Evolutionary conservation across 2,113 vertebrate species (phyloP).

Genomic region (Cheirogaleus medius): DNA sequence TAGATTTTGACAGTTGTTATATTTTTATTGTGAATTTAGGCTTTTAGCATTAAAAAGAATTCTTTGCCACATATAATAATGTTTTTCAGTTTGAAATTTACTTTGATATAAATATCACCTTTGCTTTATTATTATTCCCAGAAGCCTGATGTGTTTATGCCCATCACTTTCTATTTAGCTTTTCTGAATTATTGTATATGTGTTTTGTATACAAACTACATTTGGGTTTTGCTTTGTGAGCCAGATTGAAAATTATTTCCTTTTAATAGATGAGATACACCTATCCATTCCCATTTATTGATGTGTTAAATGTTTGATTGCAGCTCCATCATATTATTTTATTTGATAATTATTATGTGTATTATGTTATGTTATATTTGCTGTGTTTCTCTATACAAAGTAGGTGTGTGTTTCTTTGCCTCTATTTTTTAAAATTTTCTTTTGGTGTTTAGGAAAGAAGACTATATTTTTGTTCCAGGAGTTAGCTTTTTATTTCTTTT

Average conservation of each 20-base stretch:
- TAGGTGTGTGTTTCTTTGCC: neutral
- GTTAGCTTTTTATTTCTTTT: neutral
- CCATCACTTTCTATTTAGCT: neutral
- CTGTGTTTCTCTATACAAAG: neutral
- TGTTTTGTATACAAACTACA: neutral
- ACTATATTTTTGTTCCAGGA: neutral
- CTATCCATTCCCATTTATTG: neutral
- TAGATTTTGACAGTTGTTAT: neutral
- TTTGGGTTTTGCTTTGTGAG: neutral
- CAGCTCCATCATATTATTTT: neutral
- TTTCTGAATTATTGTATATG: neutral
- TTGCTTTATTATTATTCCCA: neutral
- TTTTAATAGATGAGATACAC: neutral
- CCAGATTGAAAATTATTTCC: slow-evolving; percentile 8
- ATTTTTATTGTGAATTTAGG: neutral
- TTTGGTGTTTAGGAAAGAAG: neutral
- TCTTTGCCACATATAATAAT: neutral
- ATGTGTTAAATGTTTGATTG: neutral
- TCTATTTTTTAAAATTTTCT: neutral
- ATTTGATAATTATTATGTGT: neutral
- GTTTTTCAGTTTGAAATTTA: neutral
- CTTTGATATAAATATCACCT: neutral
- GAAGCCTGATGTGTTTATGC: neutral
- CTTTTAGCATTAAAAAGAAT: neutral
- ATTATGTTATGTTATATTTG: neutral